Evolutionary conservation across 2,113 vertebrate species (phyloP).

Genomic region (Leptobrachium ailaonicum): DNA sequence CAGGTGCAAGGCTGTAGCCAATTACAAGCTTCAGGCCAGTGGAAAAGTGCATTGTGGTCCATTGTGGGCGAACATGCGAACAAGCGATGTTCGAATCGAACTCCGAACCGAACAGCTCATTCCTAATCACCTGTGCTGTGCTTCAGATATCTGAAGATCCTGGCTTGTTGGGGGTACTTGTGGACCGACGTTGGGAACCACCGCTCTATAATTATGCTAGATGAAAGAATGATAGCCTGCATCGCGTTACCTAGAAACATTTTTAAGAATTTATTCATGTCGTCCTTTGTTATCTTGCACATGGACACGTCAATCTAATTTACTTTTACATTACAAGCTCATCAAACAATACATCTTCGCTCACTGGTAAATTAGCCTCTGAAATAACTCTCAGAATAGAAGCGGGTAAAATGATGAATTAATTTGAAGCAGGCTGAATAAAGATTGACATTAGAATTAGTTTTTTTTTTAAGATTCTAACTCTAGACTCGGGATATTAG

Average conservation of each 20-base stretch:
- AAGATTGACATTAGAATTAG: conserved; percentile 19
- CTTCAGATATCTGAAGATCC: too few species aligned
- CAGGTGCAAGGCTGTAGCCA: too few species aligned
- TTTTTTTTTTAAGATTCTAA: conserved; percentile 5
- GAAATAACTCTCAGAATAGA: conserved; percentile 3
- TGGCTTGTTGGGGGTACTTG: too few species aligned
- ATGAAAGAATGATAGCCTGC: too few species aligned
- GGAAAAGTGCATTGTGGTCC: too few species aligned
- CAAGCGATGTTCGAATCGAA: too few species aligned
- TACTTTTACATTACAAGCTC: background rate
- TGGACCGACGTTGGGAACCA: too few species aligned
- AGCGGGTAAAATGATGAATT: background rate
- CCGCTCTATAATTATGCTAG: too few species aligned
- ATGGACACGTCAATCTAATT: background rate
- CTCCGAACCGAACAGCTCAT: too few species aligned
- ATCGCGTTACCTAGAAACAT: background rate
- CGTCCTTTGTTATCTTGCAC: background rate
- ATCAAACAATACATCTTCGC: background rate
- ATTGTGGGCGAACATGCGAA: too few species aligned
- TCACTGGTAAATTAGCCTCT: conserved; percentile 6
- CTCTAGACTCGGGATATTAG: conserved; percentile 19
- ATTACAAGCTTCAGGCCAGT: too few species aligned
- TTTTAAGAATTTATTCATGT: background rate
- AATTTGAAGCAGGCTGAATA: background rate
- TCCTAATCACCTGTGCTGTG: too few species aligned